A percentile compares a stretch with the other conserved stretches of the same genome.
Conservation (phyloP, 2,113 vertebrate genomes). For the Chionomys nivalis region DNA sequence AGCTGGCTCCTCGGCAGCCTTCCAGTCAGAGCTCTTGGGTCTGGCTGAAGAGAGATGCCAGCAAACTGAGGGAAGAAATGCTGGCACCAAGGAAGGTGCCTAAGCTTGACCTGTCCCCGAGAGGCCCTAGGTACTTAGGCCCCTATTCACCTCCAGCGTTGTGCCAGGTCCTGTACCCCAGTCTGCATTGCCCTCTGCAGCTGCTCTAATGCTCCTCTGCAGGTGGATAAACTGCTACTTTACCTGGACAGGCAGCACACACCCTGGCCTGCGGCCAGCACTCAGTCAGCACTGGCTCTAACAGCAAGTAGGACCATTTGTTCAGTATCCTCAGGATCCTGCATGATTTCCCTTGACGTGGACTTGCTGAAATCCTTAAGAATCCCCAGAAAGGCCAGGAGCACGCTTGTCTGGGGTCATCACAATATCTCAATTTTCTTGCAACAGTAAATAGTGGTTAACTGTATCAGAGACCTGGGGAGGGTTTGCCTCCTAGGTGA, state of each 20-base stretch:
- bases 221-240: not conserved
- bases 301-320: not conserved
- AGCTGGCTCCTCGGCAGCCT: too few relatives aligned
- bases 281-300: not conserved
- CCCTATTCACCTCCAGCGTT: too few relatives aligned
- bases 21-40: not conserved
- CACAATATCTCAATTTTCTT: not conserved
- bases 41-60: not conserved
- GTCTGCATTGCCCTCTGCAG: not conserved
- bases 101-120: too few relatives aligned
- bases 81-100: accelerated
- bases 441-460: not conserved
- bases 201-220: not conserved
- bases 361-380: not conserved
- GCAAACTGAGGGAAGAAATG: not conserved
- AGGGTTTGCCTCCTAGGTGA: not conserved
- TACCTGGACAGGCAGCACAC: not conserved
- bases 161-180: too few relatives aligned
- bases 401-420: not conserved
- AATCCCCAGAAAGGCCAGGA: not conserved
- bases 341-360: not conserved
- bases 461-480: constrained; percentile 4
- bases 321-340: not conserved
- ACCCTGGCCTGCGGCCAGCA: not conserved
- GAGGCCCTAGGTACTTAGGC: not conserved